Evolutionary conservation across 2,797 vertebrate genomes (phyloP), one percentile per base, ranked within the genome.

Genomic region (Amblyopsis hoosieri): DNA sequence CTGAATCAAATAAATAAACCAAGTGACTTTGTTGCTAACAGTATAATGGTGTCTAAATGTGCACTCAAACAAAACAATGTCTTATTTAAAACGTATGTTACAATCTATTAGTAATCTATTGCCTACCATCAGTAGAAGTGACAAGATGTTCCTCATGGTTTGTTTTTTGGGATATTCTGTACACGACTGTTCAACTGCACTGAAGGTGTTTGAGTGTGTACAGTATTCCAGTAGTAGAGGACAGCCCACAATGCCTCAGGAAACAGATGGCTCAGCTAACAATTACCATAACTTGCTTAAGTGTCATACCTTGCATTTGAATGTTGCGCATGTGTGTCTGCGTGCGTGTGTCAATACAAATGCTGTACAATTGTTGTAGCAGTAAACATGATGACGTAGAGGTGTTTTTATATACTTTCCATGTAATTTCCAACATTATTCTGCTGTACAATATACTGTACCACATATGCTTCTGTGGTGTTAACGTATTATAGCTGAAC

Each of bases 91-190:
- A 42, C 9, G 37, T 42, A 2, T 42, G 37, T 42, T 42, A 1
- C 9, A 42, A 7, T 42, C 1, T 10, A 68, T 53, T 4, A 4
- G 23, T 29, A 29, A 29, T 29, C 23, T 45, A 4, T 48, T 58
- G 1, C 86, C 50, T 78, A 91, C 90, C 84, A 14, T 56, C 23
- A 89, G 2, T 5, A 88, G 64, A 70, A 89, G 60, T 12, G 87
- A 47, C 31, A 7, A 45, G 61, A 67, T 1, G 12, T 52, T 76
- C 76, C 55, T 81, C 90, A 89, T 91, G 31, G 17, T 79, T 62
- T 1, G 56, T 53, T 17, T 45, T 7, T 4, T 19, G 15, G 5
- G 14, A 10, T 15, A 31, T 13, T 42, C 33, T 10, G 37, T n/a
- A n/a, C 8, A 19, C 3, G 37, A 45, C 12, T 12, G n/a, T 48